A percentile compares a stretch with the other conserved stretches of the same genome.
These are phyloP conservation scores for Eurois occulta DNA, from an alignment of 2,888 invertebrate genomes.

Conservation along the genomic window DNA sequence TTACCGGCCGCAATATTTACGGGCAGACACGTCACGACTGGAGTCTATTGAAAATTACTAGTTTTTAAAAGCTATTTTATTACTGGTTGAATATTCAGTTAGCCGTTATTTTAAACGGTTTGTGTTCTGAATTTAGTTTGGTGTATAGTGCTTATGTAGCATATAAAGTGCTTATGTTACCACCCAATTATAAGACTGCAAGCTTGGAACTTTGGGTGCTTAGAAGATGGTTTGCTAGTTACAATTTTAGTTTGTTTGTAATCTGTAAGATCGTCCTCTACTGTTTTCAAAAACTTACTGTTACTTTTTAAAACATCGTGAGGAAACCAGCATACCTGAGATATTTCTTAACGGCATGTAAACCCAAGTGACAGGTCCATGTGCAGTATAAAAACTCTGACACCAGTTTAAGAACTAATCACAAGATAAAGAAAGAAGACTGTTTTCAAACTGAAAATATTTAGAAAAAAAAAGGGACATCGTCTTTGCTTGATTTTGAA, in stretches of 20 bases:
- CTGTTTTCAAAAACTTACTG: background rate
- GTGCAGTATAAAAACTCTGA: too few species aligned
- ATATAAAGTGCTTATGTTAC: background rate
- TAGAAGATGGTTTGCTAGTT: background rate
- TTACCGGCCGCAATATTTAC: constrained; percentile 80
- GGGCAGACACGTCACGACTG: constrained; percentile 77
- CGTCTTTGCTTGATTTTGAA: too few species aligned
- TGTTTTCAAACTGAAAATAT: background rate
- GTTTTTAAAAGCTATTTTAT: constrained; percentile 76
- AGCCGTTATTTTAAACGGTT: constrained; percentile 44
- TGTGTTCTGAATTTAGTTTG: constrained; percentile 31
- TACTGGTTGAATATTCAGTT: constrained; percentile 61
- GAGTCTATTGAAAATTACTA: constrained; percentile 77
- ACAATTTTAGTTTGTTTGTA: background rate
- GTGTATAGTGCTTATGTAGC: constrained; percentile 1
- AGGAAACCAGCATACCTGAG: too few species aligned
- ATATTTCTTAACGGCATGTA: too few species aligned
- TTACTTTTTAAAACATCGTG: too few species aligned
- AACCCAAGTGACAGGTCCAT: too few species aligned
- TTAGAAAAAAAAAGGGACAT: too few species aligned
- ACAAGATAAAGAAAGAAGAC: too few species aligned
- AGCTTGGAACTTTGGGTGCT: background rate
- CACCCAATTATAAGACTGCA: background rate
- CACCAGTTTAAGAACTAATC: too few species aligned
- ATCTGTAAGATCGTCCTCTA: too few species aligned